A percentile compares a stretch with the other conserved stretches of the same genome.
Conservation (phyloP, 2,888 invertebrate species). For the Nemoura dubitans region DNA sequence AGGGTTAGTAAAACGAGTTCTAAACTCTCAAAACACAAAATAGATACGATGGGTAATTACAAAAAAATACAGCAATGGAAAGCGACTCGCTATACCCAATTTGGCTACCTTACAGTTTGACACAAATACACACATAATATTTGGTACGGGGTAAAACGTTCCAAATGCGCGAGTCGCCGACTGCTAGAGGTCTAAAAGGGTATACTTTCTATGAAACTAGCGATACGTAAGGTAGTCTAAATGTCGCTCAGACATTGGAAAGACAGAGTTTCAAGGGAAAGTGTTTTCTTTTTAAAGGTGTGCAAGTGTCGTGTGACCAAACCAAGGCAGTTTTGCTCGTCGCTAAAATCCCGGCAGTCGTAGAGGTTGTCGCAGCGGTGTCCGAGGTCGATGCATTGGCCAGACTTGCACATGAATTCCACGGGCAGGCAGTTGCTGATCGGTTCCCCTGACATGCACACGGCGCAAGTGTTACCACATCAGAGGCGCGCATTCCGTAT, state of each 20-base stretch:
- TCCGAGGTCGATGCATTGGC: constrained; percentile 78
- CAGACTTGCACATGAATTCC: constrained; percentile 77
- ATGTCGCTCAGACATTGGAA: neutral
- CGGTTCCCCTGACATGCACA: constrained; percentile 31
- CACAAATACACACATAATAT: neutral
- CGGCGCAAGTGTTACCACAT: no score
- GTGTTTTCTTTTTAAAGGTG: neutral
- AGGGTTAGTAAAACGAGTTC: neutral
- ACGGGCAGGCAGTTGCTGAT: constrained; percentile 57
- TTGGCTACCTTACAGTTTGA: neutral
- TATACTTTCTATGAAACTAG: neutral
- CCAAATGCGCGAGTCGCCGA: neutral
- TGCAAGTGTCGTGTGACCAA: constrained; percentile 57
- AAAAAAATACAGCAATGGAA: neutral
- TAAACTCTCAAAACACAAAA: constrained; percentile 12
- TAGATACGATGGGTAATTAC: neutral
- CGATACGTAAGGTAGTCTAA: neutral
- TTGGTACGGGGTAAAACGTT: neutral
- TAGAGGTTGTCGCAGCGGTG: constrained; percentile 89
- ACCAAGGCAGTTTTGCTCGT: constrained; percentile 86
- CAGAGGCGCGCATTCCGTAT: no score
- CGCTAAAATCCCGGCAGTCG: constrained; percentile 90
- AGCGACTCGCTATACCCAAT: neutral
- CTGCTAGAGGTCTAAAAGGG: neutral
- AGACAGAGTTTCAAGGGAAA: neutral